phyloP scores from a whole-genome alignment of 2,797 vertebrate species.

The Falco cherrug region DNA sequence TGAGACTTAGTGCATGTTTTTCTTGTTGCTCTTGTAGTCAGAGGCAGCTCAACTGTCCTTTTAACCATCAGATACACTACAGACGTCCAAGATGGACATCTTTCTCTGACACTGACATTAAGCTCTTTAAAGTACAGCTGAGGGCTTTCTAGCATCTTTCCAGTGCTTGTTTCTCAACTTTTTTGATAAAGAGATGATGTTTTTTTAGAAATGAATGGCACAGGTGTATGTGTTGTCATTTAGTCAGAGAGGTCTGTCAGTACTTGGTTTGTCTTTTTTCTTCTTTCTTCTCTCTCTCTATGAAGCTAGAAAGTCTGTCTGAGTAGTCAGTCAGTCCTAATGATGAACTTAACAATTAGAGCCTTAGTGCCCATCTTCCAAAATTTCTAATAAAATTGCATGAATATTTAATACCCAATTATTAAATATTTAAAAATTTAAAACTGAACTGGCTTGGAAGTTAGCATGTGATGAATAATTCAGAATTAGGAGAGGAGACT shows the following conservation, averaged over 20 bases:
- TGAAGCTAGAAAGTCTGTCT: slow-evolving; percentile 4
- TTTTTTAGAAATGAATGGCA: not conserved
- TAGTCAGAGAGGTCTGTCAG: not conserved
- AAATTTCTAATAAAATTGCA: slow-evolving; percentile 78
- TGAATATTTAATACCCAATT: slow-evolving; percentile 80
- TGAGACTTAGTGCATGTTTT: not conserved
- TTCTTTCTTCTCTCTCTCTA: not conserved
- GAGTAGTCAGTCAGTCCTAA: not conserved
- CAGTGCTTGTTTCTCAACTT: not conserved
- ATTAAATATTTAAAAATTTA: slow-evolving; percentile 82
- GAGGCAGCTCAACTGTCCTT: not conserved
- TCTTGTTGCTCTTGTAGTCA: not conserved
- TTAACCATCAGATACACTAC: not conserved
- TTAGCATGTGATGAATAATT: slow-evolving; percentile 76
- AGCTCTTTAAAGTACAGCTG: not conserved
- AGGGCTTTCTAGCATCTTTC: not conserved
- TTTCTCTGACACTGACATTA: not conserved
- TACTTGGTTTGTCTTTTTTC: not conserved
- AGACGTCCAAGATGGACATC: not conserved
- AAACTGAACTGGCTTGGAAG: slow-evolving; percentile 76
- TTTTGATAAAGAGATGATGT: not conserved
- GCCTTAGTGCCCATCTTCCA: slow-evolving; percentile 46
- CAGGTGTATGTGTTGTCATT: not conserved
- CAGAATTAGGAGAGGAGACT: slow-evolving; percentile 28
- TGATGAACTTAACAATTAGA: slow-evolving; percentile 66